phyloP scores from a whole-genome alignment of 2,113 vertebrate genomes.

The Elephas maximus region DNA sequence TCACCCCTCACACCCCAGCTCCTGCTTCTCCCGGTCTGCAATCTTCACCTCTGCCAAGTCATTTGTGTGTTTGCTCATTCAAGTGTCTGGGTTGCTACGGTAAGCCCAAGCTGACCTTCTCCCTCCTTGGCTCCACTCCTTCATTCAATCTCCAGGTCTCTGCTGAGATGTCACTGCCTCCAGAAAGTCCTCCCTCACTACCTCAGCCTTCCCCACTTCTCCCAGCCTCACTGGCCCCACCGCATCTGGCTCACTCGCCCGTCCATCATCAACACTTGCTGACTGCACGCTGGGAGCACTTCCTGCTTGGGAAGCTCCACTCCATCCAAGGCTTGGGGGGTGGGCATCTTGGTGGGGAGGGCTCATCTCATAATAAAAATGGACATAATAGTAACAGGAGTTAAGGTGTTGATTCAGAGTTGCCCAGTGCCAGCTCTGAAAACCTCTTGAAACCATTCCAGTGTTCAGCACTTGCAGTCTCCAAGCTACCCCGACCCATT shows the following conservation, averaged over 20 bases:
- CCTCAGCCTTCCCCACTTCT: background rate
- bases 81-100: background rate
- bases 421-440: background rate
- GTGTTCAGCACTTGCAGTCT: background rate
- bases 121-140: background rate
- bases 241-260: background rate
- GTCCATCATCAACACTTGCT: background rate
- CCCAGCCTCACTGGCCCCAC: background rate
- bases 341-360: too few relatives aligned
- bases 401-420: too few relatives aligned
- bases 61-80: background rate
- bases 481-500: background rate
- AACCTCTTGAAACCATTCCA: background rate
- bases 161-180: background rate
- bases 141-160: background rate
- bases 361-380: background rate
- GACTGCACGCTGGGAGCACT: accelerated
- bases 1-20: too few relatives aligned
- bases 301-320: background rate
- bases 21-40: background rate
- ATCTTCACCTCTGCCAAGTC: background rate
- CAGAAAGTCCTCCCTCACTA: background rate
- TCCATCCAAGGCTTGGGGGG: background rate
- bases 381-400: background rate
- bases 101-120: accelerated